phyloP scores from a whole-genome alignment of 1,140 invertebrate genomes.

The Caerostris extrusa region DNA sequence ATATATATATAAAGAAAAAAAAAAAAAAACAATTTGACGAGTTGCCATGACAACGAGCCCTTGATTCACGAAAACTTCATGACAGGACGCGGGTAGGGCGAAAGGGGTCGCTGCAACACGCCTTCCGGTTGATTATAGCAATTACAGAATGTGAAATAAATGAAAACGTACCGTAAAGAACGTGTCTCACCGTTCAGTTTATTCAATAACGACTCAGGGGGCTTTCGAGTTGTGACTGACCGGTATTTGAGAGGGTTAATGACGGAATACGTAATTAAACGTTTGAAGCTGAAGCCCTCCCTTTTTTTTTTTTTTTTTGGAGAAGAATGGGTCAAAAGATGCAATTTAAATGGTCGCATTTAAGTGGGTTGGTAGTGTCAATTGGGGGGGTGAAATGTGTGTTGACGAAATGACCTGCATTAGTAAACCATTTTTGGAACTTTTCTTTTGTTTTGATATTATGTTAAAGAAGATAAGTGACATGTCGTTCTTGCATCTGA shows the following conservation, averaged over 20 bases:
- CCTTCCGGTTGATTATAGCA: constrained; percentile 59
- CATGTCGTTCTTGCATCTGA: no score
- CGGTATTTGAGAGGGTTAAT: not conserved
- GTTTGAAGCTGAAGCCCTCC: no score
- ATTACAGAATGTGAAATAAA: constrained; percentile 51
- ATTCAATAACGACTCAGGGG: constrained; percentile 14
- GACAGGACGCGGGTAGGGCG: constrained; percentile 11
- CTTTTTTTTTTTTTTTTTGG: no score
- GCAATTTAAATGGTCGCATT: not conserved
- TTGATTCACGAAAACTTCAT: constrained; percentile 66
- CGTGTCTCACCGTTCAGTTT: not conserved
- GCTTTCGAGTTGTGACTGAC: not conserved
- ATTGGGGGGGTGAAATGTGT: no score
- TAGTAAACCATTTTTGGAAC: no score
- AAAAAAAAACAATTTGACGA: constrained; percentile 24
- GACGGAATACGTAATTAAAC: not conserved
- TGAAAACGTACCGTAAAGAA: not conserved
- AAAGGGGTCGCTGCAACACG: constrained; percentile 20
- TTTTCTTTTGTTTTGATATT: no score
- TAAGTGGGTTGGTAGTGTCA: no score
- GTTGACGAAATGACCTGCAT: no score
- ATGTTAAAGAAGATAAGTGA: no score
- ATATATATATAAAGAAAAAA: not conserved
- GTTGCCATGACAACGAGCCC: constrained; percentile 43
- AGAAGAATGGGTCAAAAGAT: not conserved